Base-by-base conservation (phyloP, 2,797 vertebrate species). In the Peromyscus attwateri region DNA sequence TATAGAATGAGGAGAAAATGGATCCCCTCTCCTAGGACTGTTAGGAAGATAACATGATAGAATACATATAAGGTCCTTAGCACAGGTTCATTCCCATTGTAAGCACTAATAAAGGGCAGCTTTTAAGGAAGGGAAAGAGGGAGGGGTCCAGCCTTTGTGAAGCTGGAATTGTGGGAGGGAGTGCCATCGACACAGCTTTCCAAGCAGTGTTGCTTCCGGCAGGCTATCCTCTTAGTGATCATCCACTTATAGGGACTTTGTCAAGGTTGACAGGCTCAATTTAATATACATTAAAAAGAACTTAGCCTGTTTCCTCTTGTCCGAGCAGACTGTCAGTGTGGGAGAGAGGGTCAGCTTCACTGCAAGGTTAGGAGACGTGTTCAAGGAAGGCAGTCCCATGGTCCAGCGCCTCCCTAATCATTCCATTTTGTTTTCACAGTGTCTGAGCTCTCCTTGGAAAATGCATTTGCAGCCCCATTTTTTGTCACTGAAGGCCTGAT, bases 251-350 rank as follows among this genome's bases (percentile, higher is more conserved):
- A 95, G 95, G 89, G 94, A 95, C 95, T 91, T 95, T 92, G 98
- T 96, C 98, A 97, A 94, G 93, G 89, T 89, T 97, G 97, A 95
- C 97, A 97, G 96, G 91, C 91, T 97, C 97, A 87, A 97, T 97
- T 98, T 98, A 97, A 96, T 95, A 95, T 62, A 96, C 92, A 97
- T 97, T 97, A 95, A 97, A 97, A 96, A 92, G 94, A 96, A 96
- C 93, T 97, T 92, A 95, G 91, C 87, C 96, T 87, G 87, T 95
- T 97, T 96, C 87, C 80, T 89, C 76, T 92, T 82, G 94, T 92
- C 95, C 4, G 0, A 95, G 96, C 95, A 96, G 92, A 62, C 96
- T 96, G 91, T 92, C 89, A 92, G 95, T 60, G 82, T 76, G 25
- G 19, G 79, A 77, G 80, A 95, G 34, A 95, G 95, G 94, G 91